Evolutionary conservation across 2,113 vertebrate species (phyloP), one percentile per base, ranked within the genome.

Genomic region (Ancistrus triradiatus): DNA sequence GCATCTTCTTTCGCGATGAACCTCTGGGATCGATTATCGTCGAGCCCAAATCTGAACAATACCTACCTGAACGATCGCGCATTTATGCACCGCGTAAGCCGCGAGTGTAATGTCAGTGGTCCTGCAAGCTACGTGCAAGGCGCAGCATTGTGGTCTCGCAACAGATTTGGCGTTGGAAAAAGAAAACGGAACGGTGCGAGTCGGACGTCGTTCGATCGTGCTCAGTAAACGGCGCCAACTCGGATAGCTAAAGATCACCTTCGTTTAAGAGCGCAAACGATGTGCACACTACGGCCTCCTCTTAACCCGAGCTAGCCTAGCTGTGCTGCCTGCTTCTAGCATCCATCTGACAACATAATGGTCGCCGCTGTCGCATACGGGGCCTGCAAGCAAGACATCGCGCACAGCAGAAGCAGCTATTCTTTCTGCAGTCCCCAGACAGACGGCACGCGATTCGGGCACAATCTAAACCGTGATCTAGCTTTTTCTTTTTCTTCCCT

Each of bases 281-380:
- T n/a, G n/a, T n/a, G n/a, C n/a, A n/a, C n/a, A n/a, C n/a, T n/a
- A 22, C 14, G 46, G 46, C 14, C 43, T 31, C 10, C 10, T 21
- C 7, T 8, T 4, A 4, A 37, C 35, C 35, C 38, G 3, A 3
- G 14, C 14, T 42, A 42, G 38, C 38, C 3, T 63, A 56, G 19
- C 27, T 21, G 48, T 24, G 25, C 4, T 21, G 56, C 25, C 24
- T 44, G 24, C 1, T 2, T 48, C 10, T 60, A 50, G 42, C 48
- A 18, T 66, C 59, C 59, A 62, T 51, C 52, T 62, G 63, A 61
- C 40, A 19, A 15, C 21, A 48, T 65, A 31, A 6, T 65, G 62
- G 62, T 55, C 4, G 61, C 58, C 53, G 46, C 15, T 57, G 69
- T 67, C 58, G 58, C 59, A 63, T 63, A 55, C 61, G 28, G 70